Evolutionary conservation across 2,888 invertebrate genomes (phyloP).

Genomic region (Pilophorus perplexus): DNA sequence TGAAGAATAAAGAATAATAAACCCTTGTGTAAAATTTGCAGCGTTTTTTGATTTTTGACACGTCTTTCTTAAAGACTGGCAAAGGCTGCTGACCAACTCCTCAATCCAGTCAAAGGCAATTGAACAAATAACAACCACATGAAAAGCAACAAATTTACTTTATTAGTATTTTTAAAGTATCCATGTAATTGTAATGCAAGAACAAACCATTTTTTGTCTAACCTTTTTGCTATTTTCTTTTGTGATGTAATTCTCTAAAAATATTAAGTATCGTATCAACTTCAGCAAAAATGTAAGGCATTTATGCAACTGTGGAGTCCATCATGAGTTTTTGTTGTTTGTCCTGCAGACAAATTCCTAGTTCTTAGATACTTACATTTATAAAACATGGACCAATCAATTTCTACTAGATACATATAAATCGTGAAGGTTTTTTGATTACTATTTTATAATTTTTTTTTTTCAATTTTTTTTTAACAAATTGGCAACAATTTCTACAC

Average conservation of each 20-base stretch:
- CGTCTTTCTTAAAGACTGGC: too few species aligned
- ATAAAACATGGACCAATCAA: constrained; percentile 49
- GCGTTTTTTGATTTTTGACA: too few species aligned
- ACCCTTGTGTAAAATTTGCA: too few species aligned
- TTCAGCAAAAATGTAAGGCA: constrained; percentile 40
- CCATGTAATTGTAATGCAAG: constrained; percentile 47
- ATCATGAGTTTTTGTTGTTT: constrained; percentile 41
- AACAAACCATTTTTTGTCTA: constrained; percentile 45
- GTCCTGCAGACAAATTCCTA: constrained; percentile 45
- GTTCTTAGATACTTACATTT: constrained; percentile 46
- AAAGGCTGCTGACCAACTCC: too few species aligned
- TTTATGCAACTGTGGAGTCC: constrained; percentile 46
- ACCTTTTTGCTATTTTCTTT: constrained; percentile 45
- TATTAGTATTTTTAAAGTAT: constrained; percentile 49
- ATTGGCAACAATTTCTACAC: constrained; percentile 49
- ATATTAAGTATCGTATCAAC: constrained; percentile 41
- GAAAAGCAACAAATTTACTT: constrained; percentile 49
- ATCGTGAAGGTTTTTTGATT: constrained; percentile 46
- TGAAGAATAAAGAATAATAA: too few species aligned
- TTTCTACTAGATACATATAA: constrained; percentile 48
- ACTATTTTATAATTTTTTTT: constrained; percentile 47
- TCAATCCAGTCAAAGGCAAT: too few species aligned
- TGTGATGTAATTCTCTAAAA: constrained; percentile 46
- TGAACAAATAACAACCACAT: constrained; percentile 22
- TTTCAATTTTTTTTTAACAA: constrained; percentile 46